phyloP scores from a whole-genome alignment of 1,140 invertebrate genomes.

The Zaprionus lachaisei region DNA sequence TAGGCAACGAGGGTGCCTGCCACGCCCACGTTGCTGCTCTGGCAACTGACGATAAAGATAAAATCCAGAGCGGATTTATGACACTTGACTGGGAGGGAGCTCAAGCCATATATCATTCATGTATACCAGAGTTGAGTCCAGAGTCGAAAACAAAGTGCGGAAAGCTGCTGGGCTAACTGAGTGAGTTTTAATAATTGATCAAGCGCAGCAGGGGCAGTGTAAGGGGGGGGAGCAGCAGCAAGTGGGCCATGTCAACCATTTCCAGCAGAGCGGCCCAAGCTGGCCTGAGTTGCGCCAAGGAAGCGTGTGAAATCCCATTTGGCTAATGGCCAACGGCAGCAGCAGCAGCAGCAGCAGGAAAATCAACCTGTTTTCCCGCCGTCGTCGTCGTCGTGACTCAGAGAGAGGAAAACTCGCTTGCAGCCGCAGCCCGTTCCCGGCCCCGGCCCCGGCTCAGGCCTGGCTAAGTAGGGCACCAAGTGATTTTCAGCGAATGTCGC shows the following conservation, averaged over 20 bases:
- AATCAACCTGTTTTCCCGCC: conserved; percentile 72
- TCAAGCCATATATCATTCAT: conserved; percentile 22
- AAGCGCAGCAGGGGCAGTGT: conserved; percentile 23
- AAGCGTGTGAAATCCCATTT: conserved; percentile 82
- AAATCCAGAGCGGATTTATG: conserved; percentile 29
- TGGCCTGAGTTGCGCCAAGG: conserved; percentile 48
- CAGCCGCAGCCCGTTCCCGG: conserved; percentile 41
- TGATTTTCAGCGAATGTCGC: conserved; percentile 27
- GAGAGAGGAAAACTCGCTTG: conserved; percentile 63
- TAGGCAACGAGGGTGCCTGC: neutral
- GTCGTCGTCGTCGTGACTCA: conserved; percentile 37
- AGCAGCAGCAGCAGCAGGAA: conserved; percentile 50
- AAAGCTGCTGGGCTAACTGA: conserved; percentile 19
- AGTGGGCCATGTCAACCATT: neutral
- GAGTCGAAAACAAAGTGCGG: conserved; percentile 9
- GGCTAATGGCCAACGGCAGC: conserved; percentile 74
- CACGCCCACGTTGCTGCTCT: neutral
- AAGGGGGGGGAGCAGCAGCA: neutral
- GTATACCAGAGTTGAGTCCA: neutral
- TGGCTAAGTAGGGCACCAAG: conserved; percentile 60
- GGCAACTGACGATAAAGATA: conserved; percentile 1
- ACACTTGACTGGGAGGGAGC: conserved; percentile 10
- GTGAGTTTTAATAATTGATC: conserved; percentile 75
- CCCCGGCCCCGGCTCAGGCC: conserved; percentile 7
- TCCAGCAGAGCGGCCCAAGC: conserved; percentile 33